Evolutionary conservation across 2,113 vertebrate species (phyloP).

Genomic region (Chloropsis cyanopogon): DNA sequence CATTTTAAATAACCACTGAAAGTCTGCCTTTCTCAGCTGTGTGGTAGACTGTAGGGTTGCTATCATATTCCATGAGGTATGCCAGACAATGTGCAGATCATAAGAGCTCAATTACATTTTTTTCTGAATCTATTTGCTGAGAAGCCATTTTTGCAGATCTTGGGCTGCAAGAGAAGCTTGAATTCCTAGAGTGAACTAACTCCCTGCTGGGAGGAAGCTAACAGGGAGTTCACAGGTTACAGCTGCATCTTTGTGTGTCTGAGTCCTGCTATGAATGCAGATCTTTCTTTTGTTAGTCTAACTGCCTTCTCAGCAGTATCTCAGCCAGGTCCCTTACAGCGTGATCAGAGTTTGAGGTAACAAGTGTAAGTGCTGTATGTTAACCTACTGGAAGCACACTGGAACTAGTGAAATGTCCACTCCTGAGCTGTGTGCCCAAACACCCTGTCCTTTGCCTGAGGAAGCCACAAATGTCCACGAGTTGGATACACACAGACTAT

Average conservation of each 20-base stretch:
- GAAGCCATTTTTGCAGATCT: not conserved
- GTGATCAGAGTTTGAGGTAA: not conserved
- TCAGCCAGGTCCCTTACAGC: not conserved
- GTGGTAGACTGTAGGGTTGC: not conserved
- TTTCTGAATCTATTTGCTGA: not conserved
- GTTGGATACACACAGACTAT: not conserved
- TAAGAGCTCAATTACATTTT: not conserved
- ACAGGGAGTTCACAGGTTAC: not conserved
- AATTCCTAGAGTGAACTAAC: not conserved
- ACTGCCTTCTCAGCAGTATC: slow-evolving; percentile 9
- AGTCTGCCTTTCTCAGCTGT: not conserved
- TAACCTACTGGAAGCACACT: not conserved
- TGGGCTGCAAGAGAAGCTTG: not conserved
- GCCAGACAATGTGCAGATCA: not conserved
- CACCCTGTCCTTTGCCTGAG: not conserved
- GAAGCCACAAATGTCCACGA: not conserved
- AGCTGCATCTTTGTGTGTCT: not conserved
- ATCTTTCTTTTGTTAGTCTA: slow-evolving; percentile 11
- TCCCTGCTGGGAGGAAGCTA: not conserved
- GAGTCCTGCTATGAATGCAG: not conserved
- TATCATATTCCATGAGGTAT: not conserved
- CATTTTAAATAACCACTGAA: not conserved
- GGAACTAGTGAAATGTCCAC: not conserved
- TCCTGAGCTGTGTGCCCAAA: not conserved
- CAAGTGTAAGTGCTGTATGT: not conserved